Base-by-base conservation (phyloP, 2,888 invertebrate genomes). In the Norana najaformis region DNA sequence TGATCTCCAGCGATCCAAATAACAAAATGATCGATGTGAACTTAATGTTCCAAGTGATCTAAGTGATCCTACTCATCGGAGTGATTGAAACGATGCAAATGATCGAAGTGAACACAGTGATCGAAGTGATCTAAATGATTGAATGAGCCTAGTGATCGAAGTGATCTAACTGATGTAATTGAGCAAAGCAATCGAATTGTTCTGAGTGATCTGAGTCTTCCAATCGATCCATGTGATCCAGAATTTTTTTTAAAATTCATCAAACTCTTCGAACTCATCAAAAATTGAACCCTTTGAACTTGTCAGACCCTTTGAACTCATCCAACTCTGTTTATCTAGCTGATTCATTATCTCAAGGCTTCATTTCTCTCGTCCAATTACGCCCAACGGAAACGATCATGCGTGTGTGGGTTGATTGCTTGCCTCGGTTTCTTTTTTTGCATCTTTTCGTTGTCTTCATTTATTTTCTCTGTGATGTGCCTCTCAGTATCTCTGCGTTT, bases 401-500 rank as follows among this genome's bases (percentile, higher is more conserved):
- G 30, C n/a, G 69, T n/a, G 8, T 20, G 6, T 85, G 35, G 85
- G 11, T 36, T 37, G 85, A 35, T 37, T 85, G 20, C 23, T 36
- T 35, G 83, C 18, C 35, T 83, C 83, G 11, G 83, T 83, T 36
- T 83, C 83, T 85, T n/a, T n/a, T 11, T n/a, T n/a, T 69, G 30
- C n/a, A 69, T 69, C 16, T 69, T n/a, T 69, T n/a, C 8, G 8
- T 69, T 69, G n/a, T 11, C n/a, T 30, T 69, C 69, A n/a, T 16
- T 69, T 30, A n/a, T 13, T n/a, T n/a, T 69, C 30, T 36, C 85
- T 85, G 1, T 35, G 16, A 20, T 36, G 6, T 36, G 85, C 14
- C 36, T 85, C 85, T 85, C 85, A 35, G 36, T 85, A 37, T 85
- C 85, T 85, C 85, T 85, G 36, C 14, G 85, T 85, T 37, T 85